Evolutionary conservation across 2,113 vertebrate species (phyloP), one percentile per base, ranked within the genome.

Genomic region (Tupaia chinensis): DNA sequence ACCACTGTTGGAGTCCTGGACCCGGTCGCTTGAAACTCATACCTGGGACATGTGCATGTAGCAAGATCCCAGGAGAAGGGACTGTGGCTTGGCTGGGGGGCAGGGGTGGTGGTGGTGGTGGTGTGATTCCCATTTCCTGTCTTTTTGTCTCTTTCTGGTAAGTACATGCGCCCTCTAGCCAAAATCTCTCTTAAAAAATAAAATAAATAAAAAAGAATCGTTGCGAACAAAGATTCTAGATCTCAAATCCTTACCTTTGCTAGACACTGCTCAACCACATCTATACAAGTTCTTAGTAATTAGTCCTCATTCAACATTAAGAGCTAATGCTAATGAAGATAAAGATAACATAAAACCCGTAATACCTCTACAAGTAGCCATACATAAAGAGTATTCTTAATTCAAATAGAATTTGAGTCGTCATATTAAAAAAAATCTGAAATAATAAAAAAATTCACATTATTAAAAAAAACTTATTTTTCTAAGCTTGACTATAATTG

Each of bases 371-470:
- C 7, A 84, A 91, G 34, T 68, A 93, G 23, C 14, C 14, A 78
- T n/a, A 17, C 25, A 54, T 27, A 65, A 77, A 81, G 60, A 94
- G 11, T 15, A 69, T 3, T 58, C 5, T 72, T 60, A 85, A 86
- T n/a, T 91, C 53, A 81, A 91, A 53, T 4, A 61, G 4, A 53
- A 83, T 54, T 66, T 53, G 17, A 72, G 23, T 58, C 29, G 63
- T 16, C 73, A 61, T 72, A 73, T n/a, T 53, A 15, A 77, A n/a
- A 78, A 83, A 92, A 86, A 29, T 20, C 19, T 95, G 53, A 84
- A 79, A 74, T 93, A 9, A 92, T n/a, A 29, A 74, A 86, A 89
- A 82, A 86, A 56, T 72, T 93, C 14, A 58, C 44, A 58, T 20
- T 53, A 56, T n/a, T 66, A 23, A 87, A 65, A 61, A 20, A 89